A percentile compares a stretch with the other conserved stretches of the same genome.
Conservation (phyloP, 2,113 vertebrate genomes). For the Rhinopomastus cyanomelas region DNA sequence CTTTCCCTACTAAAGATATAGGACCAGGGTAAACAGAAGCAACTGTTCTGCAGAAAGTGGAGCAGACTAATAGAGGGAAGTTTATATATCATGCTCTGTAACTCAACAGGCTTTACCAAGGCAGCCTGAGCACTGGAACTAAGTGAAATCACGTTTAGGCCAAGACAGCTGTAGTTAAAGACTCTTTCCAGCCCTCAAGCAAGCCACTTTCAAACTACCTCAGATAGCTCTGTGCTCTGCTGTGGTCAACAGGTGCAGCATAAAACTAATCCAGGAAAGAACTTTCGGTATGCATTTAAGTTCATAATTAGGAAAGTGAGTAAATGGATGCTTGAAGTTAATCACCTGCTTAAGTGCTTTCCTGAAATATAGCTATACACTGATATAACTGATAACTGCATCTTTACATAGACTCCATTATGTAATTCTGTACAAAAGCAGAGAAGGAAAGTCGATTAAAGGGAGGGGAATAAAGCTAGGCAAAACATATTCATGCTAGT, state of each 20-base stretch:
- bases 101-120: not conserved
- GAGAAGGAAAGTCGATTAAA: conserved; percentile 1
- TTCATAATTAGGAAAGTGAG: conserved; percentile 43
- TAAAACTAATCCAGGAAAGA: not conserved
- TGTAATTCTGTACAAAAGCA: not conserved
- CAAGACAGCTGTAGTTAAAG: not conserved
- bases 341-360: conserved; percentile 55
- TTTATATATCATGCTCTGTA: not conserved
- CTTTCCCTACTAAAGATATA: not conserved
- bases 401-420: not conserved
- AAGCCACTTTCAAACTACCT: not conserved
- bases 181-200: not conserved
- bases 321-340: conserved; percentile 52
- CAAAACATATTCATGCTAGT: not conserved
- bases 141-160: not conserved
- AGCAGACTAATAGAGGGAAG: not conserved
- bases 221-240: not conserved
- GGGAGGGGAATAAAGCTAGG: not conserved
- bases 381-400: not conserved
- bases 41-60: not conserved
- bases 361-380: conserved; percentile 39
- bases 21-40: not conserved
- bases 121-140: not conserved
- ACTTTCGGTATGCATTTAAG: conserved; percentile 35
- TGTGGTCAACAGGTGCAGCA: not conserved